phyloP scores from a whole-genome alignment of 2,113 vertebrate species.

The Macquaria ambigua region DNA sequence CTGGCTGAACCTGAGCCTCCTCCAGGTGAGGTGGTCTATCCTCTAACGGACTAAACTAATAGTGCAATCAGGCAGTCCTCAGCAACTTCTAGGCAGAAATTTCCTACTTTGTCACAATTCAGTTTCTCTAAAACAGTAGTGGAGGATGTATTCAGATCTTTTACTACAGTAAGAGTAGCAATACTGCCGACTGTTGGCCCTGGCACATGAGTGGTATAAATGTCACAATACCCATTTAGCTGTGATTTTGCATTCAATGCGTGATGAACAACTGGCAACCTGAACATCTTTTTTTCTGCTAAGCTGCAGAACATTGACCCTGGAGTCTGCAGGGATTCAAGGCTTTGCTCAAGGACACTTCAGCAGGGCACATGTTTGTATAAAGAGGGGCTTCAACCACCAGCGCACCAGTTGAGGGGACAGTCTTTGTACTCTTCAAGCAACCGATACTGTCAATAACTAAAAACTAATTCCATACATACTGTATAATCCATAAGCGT shows the following conservation, averaged over 20 bases:
- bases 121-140: background rate
- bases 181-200: too few species aligned
- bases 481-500: background rate
- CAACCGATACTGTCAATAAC: background rate
- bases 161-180: background rate
- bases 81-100: background rate
- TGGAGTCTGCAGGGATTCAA: background rate
- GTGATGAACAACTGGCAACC: too few species aligned
- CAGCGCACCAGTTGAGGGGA: background rate
- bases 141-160: background rate
- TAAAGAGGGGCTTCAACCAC: background rate
- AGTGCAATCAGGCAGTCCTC: background rate
- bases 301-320: background rate
- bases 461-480: background rate
- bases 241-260: too few species aligned
- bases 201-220: too few species aligned
- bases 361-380: constrained; percentile 2
- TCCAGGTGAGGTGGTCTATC: background rate
- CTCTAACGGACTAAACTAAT: too few species aligned
- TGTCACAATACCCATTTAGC: too few species aligned
- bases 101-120: background rate
- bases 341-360: background rate
- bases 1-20: background rate
- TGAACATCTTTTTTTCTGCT: background rate
- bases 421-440: background rate